Evolutionary conservation across 2,113 vertebrate genomes (phyloP), one percentile per base, ranked within the genome.

Genomic region (Paradisaea rubra): DNA sequence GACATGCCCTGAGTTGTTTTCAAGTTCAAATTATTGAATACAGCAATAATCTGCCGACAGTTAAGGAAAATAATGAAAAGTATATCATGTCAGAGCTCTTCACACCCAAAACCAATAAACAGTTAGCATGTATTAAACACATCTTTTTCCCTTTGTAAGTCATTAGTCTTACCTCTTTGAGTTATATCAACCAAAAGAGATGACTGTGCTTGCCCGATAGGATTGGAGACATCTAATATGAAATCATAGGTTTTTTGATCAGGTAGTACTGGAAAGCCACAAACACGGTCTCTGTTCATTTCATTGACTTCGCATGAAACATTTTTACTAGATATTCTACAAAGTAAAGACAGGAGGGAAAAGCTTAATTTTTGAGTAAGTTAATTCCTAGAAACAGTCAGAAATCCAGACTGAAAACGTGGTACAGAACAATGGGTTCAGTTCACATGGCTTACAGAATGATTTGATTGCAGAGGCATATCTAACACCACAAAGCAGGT

Each of bases 321-420:
- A 56, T 96, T 96, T 94, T 94, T 96, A 63, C 97, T 97, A 44
- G 98, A 98, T 90, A 92, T 93, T 81, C 98, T 98, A 84, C 21
- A 71, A 96, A 85, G 59, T 60, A 82, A 94, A 65, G 37, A 27
- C 2, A 10, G 20, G 19, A 22, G 7, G 31, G 22, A 69, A 82
- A 54, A 95, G 44, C 4, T 86, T 73, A 54, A 27, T 54, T 85
- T 91, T 63, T 86, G 11, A 93, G 3, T 22, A 45, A 27, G 8
- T 47, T 30, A 16, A 65, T 74, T 82, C 33, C 49, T 47, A 71
- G 11, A 15, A 95, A 70, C 22, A 72, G 11, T 59, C 61, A 81
- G 41, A 94, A 87, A 18, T 39, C 21, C 49, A 69, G 39, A 86
- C 15, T 35, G 25, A 66, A 94, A 89, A 74, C 18, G 68, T 6